Base-by-base conservation (phyloP, 2,113 vertebrate species). In the Anhinga anhinga region DNA sequence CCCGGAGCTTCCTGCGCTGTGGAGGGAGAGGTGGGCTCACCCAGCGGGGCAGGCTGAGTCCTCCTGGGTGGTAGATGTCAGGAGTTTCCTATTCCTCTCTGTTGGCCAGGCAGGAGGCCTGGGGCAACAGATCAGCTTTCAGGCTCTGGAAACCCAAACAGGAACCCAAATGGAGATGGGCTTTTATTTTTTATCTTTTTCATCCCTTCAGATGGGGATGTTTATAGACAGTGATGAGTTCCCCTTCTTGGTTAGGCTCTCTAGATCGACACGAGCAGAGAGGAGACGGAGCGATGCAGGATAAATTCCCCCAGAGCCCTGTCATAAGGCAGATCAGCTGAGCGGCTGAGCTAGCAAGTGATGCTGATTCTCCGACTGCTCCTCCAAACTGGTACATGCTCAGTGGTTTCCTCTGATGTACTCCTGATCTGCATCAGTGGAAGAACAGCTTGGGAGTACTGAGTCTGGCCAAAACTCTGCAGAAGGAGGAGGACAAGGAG, bases 321-420 rank as follows among this genome's bases (percentile, higher is more conserved):
- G 18, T 21, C n/a, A 10, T 1, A 42, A 34, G n/a, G 34, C 21
- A 45, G 44, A 36, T 32, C 38, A 32, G 44, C 44, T 27, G 26
- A 30, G 45, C 0, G 1, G 29, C 17, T 13, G 42, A 83, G 12
- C 36, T 32, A 40, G 23, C 12, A 79, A 50, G 38, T 2, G 16
- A 44, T 36, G 23, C 23, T 30, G n/a, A 20, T 34, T 59, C 66
- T 47, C 26, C 3, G 0, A 4, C 15, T 10, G 38, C 56, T 77
- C 11, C 40, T 85, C 26, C 47, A 49, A 34, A 70, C 40, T 1
- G 0, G 10, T 23, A 13, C 26, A 10, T 0, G 1, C 34, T 36
- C 49, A 21, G 15, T 3, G 0, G 32, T 26, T 36, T 71, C 85
- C 56, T 34, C 34, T 38, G 30, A 65, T 56, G 16, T 65, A 9